These are phyloP conservation scores for Antheraea assamensis DNA, from an alignment of 2,888 invertebrate genomes.

Conservation along the genomic window DNA sequence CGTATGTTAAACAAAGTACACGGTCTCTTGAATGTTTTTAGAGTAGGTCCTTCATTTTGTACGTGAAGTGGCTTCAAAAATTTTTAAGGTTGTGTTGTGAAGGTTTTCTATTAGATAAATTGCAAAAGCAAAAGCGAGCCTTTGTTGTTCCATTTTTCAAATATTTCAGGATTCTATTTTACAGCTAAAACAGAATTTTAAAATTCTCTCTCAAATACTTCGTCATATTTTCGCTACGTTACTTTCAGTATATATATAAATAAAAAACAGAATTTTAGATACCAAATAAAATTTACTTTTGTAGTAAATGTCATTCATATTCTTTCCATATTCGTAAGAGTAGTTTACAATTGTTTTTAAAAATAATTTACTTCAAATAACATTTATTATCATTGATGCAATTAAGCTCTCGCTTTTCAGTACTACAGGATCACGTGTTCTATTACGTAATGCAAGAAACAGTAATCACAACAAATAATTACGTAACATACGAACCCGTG, in stretches of 20 bases:
- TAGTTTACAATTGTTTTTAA: too few relatives aligned
- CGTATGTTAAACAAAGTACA: conserved; percentile 35
- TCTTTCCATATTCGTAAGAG: too few relatives aligned
- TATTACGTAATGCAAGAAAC: too few relatives aligned
- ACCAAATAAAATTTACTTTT: too few relatives aligned
- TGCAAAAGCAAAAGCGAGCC: neutral
- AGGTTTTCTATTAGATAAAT: neutral
- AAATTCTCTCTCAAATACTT: neutral
- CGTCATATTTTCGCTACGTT: neutral
- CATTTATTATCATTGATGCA: too few relatives aligned
- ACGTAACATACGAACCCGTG: too few relatives aligned
- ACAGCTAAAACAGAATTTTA: neutral
- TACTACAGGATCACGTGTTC: too few relatives aligned
- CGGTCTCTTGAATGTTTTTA: conserved; percentile 18
- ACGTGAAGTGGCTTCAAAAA: neutral
- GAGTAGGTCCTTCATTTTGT: conserved; percentile 2
- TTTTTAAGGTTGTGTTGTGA: neutral
- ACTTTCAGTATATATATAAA: neutral
- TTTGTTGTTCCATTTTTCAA: neutral
- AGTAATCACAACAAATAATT: too few relatives aligned
- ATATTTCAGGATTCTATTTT: neutral
- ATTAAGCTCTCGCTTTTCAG: too few relatives aligned
- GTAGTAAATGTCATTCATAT: too few relatives aligned
- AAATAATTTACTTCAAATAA: too few relatives aligned
- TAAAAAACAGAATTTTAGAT: neutral